These are phyloP conservation scores for Drosophila novamexicana DNA, from an alignment of 1,140 invertebrate species.

Conservation along the genomic window DNA sequence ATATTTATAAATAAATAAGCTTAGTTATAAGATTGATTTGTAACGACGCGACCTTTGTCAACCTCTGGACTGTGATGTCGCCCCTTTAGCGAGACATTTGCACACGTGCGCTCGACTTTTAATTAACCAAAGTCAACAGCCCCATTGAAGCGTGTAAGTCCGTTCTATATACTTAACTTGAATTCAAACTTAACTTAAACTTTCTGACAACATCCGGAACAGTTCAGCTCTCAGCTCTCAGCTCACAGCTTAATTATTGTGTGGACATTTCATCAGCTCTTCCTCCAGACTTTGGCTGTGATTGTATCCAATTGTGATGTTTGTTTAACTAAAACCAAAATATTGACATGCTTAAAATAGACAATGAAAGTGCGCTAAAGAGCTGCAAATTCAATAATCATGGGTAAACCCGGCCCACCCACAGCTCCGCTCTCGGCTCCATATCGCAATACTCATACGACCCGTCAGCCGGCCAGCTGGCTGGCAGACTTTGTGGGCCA, in stretches of 20 bases:
- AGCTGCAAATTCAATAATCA: constrained; percentile 39
- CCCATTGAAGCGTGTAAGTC: constrained; percentile 57
- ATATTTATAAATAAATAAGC: neutral
- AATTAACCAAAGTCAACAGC: constrained; percentile 77
- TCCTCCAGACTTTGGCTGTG: constrained; percentile 20
- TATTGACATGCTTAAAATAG: constrained; percentile 55
- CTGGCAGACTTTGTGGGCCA: constrained; percentile 13
- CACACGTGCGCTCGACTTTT: constrained; percentile 58
- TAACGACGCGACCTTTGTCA: constrained; percentile 37
- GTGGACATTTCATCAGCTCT: constrained; percentile 77
- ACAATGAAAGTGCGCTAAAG: constrained; percentile 32
- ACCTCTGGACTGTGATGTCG: constrained; percentile 27
- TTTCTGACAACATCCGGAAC: constrained; percentile 55
- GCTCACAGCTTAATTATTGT: constrained; percentile 19
- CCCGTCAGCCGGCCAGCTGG: constrained; percentile 30
- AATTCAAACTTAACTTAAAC: constrained; percentile 29
- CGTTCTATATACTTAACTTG: constrained; percentile 42
- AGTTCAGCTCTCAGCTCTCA: constrained; percentile 18
- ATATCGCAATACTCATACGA: constrained; percentile 57
- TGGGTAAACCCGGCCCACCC: constrained; percentile 30
- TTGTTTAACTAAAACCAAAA: constrained; percentile 74
- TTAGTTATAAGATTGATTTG: constrained; percentile 14
- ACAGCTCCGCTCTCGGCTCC: neutral
- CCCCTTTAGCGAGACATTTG: constrained; percentile 48
- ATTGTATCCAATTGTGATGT: constrained; percentile 41